Evolutionary conservation across 1,140 invertebrate genomes (phyloP).

Genomic region (Drosophila sucinea): DNA sequence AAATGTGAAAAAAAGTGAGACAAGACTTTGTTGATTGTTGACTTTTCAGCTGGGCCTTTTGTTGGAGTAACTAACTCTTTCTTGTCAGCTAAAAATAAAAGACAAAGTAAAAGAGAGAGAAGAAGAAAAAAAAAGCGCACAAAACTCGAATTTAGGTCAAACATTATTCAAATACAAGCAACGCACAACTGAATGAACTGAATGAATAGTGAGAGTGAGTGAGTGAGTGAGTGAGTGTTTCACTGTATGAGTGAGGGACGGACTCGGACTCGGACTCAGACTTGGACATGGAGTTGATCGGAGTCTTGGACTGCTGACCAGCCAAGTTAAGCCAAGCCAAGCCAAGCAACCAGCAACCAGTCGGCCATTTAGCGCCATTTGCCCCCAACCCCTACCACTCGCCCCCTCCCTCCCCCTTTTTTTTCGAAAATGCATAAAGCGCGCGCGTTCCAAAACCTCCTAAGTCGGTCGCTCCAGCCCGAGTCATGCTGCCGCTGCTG

Average conservation of each 20-base stretch:
- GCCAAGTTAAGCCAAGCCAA: slow-evolving; percentile 35
- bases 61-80: slow-evolving; percentile 73
- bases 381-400: slow-evolving; percentile 35
- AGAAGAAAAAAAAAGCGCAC: slow-evolving; percentile 47
- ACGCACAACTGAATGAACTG: slow-evolving; percentile 62
- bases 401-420: not conserved
- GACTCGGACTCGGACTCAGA: not conserved
- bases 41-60: slow-evolving; percentile 70
- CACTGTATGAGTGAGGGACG: slow-evolving; percentile 3
- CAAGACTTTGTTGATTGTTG: slow-evolving; percentile 76
- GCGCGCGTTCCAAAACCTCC: slow-evolving; percentile 55
- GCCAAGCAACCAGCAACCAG: slow-evolving; percentile 71
- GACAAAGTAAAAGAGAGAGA: slow-evolving; percentile 8
- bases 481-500: slow-evolving; percentile 53
- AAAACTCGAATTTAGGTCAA: slow-evolving; percentile 76
- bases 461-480: slow-evolving; percentile 72
- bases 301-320: slow-evolving; percentile 14
- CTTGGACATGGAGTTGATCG: slow-evolving; percentile 8
- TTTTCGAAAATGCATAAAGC: slow-evolving; percentile 73
- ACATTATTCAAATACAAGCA: slow-evolving; percentile 77
- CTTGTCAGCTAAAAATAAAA: slow-evolving; percentile 53
- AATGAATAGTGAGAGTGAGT: slow-evolving; percentile 60
- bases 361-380: slow-evolving; percentile 76
- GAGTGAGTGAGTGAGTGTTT: slow-evolving; percentile 17
- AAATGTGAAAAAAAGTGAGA: slow-evolving; percentile 40